Base-by-base conservation (phyloP, 2,797 vertebrate genomes). In the Tapera naevia region DNA sequence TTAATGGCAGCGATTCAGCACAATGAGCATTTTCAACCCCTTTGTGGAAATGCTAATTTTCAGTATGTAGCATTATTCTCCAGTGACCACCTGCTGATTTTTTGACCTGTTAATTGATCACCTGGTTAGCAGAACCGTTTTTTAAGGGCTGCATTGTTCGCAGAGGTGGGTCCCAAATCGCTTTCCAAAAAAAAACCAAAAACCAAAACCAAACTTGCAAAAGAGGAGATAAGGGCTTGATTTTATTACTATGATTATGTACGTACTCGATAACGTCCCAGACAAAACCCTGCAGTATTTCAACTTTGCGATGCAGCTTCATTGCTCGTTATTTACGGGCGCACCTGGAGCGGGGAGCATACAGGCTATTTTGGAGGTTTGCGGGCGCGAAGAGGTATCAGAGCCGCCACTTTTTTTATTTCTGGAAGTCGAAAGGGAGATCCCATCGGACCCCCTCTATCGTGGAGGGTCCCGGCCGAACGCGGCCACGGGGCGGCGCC, bases 101-200 rank as follows among this genome's bases (percentile, higher is more conserved):
- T 97, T 97, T 97, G 97, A 98, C 98, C 98, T 98, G 98, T 98
- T 98, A 99, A 99, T 98, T 98, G 98, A 98, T 97, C 96, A 97
- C 96, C 96, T 96, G 93, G 98, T 97, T 97, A 94, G 92, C 65
- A 65, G 91, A 89, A 76, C 96, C 88, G 89, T 67, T 96, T 94
- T 80, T 82, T 75, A 91, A 92, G 82, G 97, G 88, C 83, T 16
- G 78, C 89, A 96, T 97, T 97, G 96, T 97, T 97, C 95, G 80
- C 91, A 79, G 95, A 97, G 95, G 95, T 80, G 70, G 94, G 83
- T 86, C 92, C 76, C 88, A 83, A 81, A 86, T n/a, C 69, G 62
- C 84, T 84, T 57, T 86, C 74, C 51, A 66, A 92, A 57, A 86
- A 22, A 28, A 66, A 28, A 25, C 45, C 46, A 25, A 78, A 67